Conservation (phyloP, 2,797 vertebrate genomes). For the Crocodylus rhombifer region DNA sequence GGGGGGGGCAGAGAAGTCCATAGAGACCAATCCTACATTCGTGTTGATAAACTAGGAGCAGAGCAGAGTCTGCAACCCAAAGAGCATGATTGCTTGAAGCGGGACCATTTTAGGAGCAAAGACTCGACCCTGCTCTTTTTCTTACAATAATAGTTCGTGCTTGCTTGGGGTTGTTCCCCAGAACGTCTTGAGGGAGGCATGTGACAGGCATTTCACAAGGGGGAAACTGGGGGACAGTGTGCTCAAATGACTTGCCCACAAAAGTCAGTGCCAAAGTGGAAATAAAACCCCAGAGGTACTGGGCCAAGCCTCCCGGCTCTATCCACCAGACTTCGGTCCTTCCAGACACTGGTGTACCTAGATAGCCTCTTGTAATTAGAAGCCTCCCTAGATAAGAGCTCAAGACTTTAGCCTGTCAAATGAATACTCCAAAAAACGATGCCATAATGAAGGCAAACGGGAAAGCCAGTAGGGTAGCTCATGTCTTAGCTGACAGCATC, state of each 20-base stretch:
- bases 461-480: background rate
- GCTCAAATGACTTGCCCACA: background rate
- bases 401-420: background rate
- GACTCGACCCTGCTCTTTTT: background rate
- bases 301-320: background rate
- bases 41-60: background rate
- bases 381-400: background rate
- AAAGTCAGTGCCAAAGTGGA: too few species aligned
- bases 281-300: too few species aligned
- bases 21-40: background rate
- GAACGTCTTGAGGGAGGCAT: background rate
- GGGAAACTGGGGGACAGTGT: background rate
- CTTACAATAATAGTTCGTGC: background rate
- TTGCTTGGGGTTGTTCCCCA: background rate
- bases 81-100: background rate
- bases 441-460: background rate
- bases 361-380: too few species aligned
- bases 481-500: rapidly evolving
- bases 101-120: background rate
- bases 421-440: rapidly evolving
- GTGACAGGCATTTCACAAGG: background rate
- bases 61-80: rapidly evolving
- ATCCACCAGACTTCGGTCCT: rapidly evolving
- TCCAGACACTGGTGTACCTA: background rate
- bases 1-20: background rate